These are phyloP conservation scores for Graptemys geographica DNA, from an alignment of 2,797 vertebrate species.

Conservation along the genomic window DNA sequence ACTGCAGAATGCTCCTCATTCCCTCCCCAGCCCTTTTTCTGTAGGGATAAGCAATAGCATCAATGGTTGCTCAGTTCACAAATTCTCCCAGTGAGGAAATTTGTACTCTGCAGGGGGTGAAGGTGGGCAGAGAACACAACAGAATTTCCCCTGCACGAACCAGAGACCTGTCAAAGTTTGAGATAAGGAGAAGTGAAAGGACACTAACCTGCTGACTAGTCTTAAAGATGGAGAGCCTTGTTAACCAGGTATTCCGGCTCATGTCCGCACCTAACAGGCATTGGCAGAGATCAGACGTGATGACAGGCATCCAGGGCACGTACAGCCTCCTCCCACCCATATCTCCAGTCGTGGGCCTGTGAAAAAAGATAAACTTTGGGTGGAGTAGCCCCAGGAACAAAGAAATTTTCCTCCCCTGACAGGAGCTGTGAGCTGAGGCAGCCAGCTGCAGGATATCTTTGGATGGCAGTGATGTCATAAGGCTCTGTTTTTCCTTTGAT, in stretches of 20 bases:
- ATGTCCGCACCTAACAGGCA: not conserved
- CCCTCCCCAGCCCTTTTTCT: not conserved
- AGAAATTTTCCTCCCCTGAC: no score
- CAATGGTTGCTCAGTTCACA: not conserved
- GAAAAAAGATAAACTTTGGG: no score
- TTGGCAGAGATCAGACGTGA: no score
- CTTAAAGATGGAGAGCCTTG: not conserved
- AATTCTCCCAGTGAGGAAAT: no score
- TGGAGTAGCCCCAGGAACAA: no score
- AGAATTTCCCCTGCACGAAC: not conserved
- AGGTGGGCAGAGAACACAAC: no score
- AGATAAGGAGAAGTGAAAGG: not conserved
- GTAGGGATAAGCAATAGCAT: not conserved
- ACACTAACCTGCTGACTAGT: not conserved
- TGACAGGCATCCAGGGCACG: no score
- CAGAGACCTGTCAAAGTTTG: not conserved
- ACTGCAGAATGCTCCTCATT: not conserved
- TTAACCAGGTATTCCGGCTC: not conserved
- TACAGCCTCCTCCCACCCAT: no score
- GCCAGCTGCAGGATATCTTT: no score
- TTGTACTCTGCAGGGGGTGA: no score
- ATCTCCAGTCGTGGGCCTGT: no score
- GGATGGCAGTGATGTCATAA: conserved; percentile 47
- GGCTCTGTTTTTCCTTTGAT: not conserved
- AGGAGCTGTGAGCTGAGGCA: no score